These are phyloP conservation scores for Pseudopodoces humilis DNA, from an alignment of 2,113 vertebrate species.

Conservation along the genomic window DNA sequence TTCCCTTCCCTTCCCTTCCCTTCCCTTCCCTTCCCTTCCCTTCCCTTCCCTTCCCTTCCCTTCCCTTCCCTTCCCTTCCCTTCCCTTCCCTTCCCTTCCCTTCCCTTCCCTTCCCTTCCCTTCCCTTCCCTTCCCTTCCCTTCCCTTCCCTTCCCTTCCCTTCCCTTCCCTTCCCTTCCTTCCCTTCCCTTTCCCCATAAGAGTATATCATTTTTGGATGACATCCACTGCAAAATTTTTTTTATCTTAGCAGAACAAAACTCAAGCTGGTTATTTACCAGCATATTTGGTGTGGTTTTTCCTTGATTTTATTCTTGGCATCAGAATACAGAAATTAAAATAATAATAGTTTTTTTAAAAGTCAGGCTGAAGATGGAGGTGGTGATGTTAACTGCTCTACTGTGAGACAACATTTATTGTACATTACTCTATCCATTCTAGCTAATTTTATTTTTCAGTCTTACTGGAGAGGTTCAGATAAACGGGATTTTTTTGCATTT, in stretches of 20 bases:
- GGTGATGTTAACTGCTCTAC: background rate
- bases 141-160: rapidly evolving
- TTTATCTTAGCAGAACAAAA: background rate
- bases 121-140: too few relatives aligned
- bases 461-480: background rate
- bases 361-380: background rate
- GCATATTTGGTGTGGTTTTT: background rate
- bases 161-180: background rate
- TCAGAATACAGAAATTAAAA: background rate
- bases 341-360: too few relatives aligned
- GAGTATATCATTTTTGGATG: background rate
- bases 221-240: background rate
- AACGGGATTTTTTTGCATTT: background rate
- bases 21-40: too few relatives aligned
- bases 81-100: too few relatives aligned
- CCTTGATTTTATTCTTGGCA: rapidly evolving
- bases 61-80: too few relatives aligned
- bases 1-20: rapidly evolving
- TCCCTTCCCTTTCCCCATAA: background rate
- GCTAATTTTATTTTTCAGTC: background rate
- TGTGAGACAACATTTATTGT: background rate
- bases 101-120: too few relatives aligned
- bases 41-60: too few relatives aligned
- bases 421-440: background rate
- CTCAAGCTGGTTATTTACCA: background rate